A percentile compares a stretch with the other conserved stretches of the same genome.
These are phyloP conservation scores for Stigmatopora nigra DNA, from an alignment of 2,113 vertebrate genomes.

Conservation along the genomic window DNA sequence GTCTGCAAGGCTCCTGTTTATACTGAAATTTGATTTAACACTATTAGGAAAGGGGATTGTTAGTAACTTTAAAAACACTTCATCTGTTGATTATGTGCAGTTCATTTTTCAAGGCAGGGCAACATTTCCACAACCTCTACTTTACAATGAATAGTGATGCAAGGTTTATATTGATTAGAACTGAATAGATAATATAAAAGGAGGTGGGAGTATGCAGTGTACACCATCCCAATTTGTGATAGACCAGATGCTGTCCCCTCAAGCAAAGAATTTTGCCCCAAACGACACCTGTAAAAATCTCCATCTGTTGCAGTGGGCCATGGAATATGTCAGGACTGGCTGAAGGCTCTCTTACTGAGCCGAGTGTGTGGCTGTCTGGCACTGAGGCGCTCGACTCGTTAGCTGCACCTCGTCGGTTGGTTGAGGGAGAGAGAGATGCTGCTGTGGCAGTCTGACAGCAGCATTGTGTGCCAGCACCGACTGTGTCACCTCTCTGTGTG, in stretches of 20 bases:
- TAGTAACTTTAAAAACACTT: neutral
- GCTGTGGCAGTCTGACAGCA: slow-evolving; percentile 50
- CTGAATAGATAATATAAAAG: slow-evolving; percentile 15
- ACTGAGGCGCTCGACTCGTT: slow-evolving; percentile 53
- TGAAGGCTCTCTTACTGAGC: slow-evolving; percentile 58
- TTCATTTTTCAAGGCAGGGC: neutral
- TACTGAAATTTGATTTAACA: slow-evolving; percentile 67
- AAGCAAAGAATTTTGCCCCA: slow-evolving; percentile 65
- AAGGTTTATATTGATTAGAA: slow-evolving; percentile 21
- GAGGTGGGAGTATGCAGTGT: slow-evolving; percentile 21
- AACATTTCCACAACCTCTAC: slow-evolving; percentile 9
- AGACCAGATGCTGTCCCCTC: slow-evolving; percentile 68
- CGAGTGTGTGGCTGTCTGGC: slow-evolving; percentile 51
- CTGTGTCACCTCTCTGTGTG: slow-evolving; percentile 20
- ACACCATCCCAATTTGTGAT: slow-evolving; percentile 58
- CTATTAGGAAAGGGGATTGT: neutral
- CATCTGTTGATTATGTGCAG: slow-evolving; percentile 25
- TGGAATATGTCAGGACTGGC: slow-evolving; percentile 61
- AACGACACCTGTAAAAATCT: slow-evolving; percentile 65
- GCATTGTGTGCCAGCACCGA: slow-evolving; percentile 45
- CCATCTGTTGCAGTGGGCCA: slow-evolving; percentile 66
- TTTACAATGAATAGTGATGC: slow-evolving; percentile 15
- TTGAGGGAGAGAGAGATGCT: slow-evolving; percentile 34
- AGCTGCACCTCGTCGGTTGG: slow-evolving; percentile 53
- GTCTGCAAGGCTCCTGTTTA: slow-evolving; percentile 55